Percentiles rank a stretch among this genome's conserved stretches.
phyloP scores from a whole-genome alignment of 2,888 invertebrate species.

The Artemia sp. region DNA sequence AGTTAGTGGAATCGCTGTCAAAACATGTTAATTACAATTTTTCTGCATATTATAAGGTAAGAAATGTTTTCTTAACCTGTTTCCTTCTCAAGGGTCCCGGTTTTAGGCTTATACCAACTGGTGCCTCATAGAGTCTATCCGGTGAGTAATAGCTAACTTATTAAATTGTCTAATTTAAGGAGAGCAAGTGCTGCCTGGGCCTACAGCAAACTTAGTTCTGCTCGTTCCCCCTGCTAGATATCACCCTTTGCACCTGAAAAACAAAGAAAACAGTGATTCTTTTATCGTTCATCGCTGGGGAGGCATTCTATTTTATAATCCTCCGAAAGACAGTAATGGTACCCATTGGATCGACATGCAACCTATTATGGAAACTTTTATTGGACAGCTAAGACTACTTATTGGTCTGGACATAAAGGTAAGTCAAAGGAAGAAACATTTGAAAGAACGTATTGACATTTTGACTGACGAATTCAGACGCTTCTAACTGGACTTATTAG shows the following conservation, averaged over 20 bases:
- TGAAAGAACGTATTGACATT: too few species aligned
- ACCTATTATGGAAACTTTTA: background rate
- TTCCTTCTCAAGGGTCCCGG: too few species aligned
- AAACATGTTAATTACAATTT: too few species aligned
- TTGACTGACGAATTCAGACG: too few species aligned
- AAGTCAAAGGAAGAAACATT: background rate
- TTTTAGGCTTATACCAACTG: too few species aligned
- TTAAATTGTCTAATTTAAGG: background rate
- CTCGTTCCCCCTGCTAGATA: constrained; percentile 7
- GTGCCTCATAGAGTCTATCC: too few species aligned
- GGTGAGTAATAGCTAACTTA: too few species aligned
- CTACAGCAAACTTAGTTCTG: background rate
- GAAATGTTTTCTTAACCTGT: too few species aligned
- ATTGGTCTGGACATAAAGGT: constrained; percentile 1
- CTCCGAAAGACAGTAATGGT: background rate
- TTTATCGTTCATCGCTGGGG: constrained; percentile 11
- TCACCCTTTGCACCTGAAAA: background rate
- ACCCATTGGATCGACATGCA: constrained; percentile 1
- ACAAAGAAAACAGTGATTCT: background rate
- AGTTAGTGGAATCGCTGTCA: too few species aligned
- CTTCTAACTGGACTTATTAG: too few species aligned
- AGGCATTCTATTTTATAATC: background rate
- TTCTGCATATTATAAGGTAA: too few species aligned
- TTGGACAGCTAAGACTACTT: constrained; percentile 5
- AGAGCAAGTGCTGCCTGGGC: constrained; percentile 7